Evolutionary conservation across 2,888 invertebrate genomes (phyloP).

Genomic region (Cerastis leucographa): DNA sequence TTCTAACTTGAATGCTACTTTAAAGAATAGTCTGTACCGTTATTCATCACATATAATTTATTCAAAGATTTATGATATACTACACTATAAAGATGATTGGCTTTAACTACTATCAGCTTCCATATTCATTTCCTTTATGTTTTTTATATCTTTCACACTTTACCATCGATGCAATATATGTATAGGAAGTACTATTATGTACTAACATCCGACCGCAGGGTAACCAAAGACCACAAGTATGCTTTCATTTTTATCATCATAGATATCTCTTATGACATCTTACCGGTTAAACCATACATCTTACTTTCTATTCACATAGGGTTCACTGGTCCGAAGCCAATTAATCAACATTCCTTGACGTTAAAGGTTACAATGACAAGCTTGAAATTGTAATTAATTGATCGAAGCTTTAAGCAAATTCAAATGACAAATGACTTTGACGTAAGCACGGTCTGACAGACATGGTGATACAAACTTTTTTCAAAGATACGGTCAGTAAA

Average conservation of each 20-base stretch:
- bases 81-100: slow-evolving; percentile 40
- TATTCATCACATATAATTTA: slow-evolving; percentile 45
- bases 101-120: slow-evolving; percentile 14
- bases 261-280: slow-evolving; percentile 74
- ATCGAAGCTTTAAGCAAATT: not conserved
- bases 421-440: not conserved
- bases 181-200: slow-evolving; percentile 63
- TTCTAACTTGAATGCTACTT: slow-evolving; percentile 5
- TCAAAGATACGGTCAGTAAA: not conserved
- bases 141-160: slow-evolving; percentile 18
- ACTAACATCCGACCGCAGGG: slow-evolving; percentile 69
- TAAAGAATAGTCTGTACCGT: slow-evolving; percentile 15
- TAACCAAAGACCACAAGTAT: slow-evolving; percentile 61
- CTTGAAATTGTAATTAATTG: slow-evolving; percentile 26
- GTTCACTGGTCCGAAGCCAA: slow-evolving; percentile 53
- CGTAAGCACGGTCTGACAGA: not conserved
- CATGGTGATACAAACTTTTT: not conserved
- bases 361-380: slow-evolving; percentile 47
- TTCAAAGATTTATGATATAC: slow-evolving; percentile 26
- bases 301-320: slow-evolving; percentile 77
- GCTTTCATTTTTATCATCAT: slow-evolving; percentile 80
- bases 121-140: slow-evolving; percentile 23
- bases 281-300: slow-evolving; percentile 73
- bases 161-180: slow-evolving; percentile 32
- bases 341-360: slow-evolving; percentile 59